phyloP scores from a whole-genome alignment of 2,797 vertebrate genomes.

The Ispidina lecontei region DNA sequence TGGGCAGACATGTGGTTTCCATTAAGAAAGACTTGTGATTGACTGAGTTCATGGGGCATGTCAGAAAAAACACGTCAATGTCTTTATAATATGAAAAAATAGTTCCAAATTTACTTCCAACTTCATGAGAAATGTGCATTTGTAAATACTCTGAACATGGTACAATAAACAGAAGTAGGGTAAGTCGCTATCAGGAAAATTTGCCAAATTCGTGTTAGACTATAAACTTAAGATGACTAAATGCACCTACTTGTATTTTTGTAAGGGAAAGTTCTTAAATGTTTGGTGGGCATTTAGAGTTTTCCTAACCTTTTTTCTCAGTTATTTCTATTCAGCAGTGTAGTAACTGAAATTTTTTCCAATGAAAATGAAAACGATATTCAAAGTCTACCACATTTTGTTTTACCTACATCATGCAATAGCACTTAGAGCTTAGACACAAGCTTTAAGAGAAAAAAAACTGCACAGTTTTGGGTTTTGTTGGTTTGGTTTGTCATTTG shows the following conservation, averaged over 20 bases:
- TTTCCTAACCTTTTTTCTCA: background rate
- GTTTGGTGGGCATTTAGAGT: conserved; percentile 53
- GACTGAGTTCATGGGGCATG: conserved; percentile 86
- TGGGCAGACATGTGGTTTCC: conserved; percentile 87
- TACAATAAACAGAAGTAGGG: conserved; percentile 43
- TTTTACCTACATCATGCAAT: conserved; percentile 18
- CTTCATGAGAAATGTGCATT: conserved; percentile 74
- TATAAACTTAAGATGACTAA: conserved; percentile 19
- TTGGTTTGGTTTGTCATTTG: too few relatives aligned
- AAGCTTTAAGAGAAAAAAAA: conserved; percentile 50
- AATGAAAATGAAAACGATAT: conserved; percentile 71
- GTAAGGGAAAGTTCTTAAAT: conserved; percentile 27
- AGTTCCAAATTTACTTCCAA: conserved; percentile 77
- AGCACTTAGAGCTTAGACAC: conserved; percentile 33
- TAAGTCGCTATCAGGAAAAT: conserved; percentile 1
- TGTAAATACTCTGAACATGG: conserved; percentile 56
- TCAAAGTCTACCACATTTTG: conserved; percentile 53
- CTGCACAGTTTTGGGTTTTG: background rate
- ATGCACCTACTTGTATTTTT: conserved; percentile 16
- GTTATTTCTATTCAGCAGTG: conserved; percentile 40
- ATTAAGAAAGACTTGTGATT: conserved; percentile 85
- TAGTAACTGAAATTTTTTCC: conserved; percentile 70
- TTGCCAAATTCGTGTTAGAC: background rate
- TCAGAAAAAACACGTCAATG: conserved; percentile 84
- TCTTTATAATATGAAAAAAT: conserved; percentile 78